Evolutionary conservation across 2,888 invertebrate species (phyloP), one percentile per base, ranked within the genome.

Genomic region (Elegia similella): DNA sequence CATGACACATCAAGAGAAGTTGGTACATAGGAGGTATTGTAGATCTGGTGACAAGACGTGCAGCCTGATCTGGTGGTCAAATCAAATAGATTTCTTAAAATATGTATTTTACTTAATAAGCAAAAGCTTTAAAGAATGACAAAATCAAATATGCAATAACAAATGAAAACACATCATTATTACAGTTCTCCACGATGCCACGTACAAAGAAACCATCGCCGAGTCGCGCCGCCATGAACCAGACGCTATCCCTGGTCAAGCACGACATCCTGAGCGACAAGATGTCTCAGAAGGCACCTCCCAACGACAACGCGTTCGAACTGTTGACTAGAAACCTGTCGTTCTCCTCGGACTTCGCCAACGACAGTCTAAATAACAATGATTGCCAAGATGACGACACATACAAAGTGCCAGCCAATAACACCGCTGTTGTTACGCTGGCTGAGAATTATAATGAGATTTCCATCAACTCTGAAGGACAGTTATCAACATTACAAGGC

Each of bases 161-260:
- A 23, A 23, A 23, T 23, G 5, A 23, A 23, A 23, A 23, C 5
- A 3, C 2, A 23, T 23, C 5, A 3, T 23, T 23, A 50, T 90
- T 79, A 8, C 83, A 94, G 94, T 93, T 93, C 76, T 93, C 93
- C 59, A 94, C 94, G 56, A 93, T 94, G 92, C 93, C 93, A 32
- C 88, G 93, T 52, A 92, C 90, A 58, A 93, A 93, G 73, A 92
- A 92, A 65, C 66, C 84, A n/a, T 85, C 87, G 17, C 83, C 91
- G n/a, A 84, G 86, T 66, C 86, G 90, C 48, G 82, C 82, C 0
- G 75, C 83, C 29, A 75, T 83, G 70, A 86, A 89, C 72, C 85
- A 88, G 62, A 76, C 88, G 0, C 69, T 91, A 56, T 89, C 91
- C 23, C 68, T 91, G 65, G 88, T 88, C 50, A 92, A 90, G 63